These are phyloP conservation scores for Aix galericulata DNA, from an alignment of 2,113 vertebrate genomes.

Conservation along the genomic window DNA sequence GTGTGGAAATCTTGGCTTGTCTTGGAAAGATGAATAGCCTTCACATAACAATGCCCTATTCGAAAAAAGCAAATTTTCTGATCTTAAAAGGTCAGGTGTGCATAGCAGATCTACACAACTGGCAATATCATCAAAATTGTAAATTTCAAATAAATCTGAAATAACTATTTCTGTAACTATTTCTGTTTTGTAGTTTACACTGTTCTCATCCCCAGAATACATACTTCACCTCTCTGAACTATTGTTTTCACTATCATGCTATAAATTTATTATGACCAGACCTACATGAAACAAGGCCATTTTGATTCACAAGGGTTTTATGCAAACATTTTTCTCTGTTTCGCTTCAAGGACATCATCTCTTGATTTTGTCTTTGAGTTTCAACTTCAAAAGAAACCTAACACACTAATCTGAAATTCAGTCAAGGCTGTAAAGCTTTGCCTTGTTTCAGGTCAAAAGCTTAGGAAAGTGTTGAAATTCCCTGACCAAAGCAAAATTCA, in stretches of 20 bases:
- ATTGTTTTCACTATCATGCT: neutral
- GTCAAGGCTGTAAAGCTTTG: neutral
- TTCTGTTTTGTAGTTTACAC: neutral
- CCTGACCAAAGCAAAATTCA: neutral
- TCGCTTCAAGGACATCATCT: neutral
- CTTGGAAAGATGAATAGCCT: neutral
- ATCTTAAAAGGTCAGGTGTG: neutral
- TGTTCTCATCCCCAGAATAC: neutral
- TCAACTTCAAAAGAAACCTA: slow-evolving; percentile 21
- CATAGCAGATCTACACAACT: neutral
- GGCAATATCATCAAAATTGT: neutral
- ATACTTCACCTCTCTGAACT: neutral
- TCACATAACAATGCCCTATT: neutral
- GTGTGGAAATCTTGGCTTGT: neutral
- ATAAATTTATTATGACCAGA: neutral
- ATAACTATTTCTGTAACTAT: neutral
- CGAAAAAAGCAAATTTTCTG: neutral
- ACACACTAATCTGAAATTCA: neutral
- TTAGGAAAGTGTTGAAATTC: neutral
- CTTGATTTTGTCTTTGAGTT: slow-evolving; percentile 39
- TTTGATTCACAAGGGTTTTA: neutral
- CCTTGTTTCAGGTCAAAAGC: slow-evolving; percentile 29
- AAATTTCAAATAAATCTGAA: too few species aligned
- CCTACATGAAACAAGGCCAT: neutral
- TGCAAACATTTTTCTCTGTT: neutral